Percentiles rank a stretch among this genome's conserved stretches.
These are phyloP conservation scores for Antrozous pallidus DNA, from an alignment of 2,797 vertebrate genomes.

Conservation along the genomic window DNA sequence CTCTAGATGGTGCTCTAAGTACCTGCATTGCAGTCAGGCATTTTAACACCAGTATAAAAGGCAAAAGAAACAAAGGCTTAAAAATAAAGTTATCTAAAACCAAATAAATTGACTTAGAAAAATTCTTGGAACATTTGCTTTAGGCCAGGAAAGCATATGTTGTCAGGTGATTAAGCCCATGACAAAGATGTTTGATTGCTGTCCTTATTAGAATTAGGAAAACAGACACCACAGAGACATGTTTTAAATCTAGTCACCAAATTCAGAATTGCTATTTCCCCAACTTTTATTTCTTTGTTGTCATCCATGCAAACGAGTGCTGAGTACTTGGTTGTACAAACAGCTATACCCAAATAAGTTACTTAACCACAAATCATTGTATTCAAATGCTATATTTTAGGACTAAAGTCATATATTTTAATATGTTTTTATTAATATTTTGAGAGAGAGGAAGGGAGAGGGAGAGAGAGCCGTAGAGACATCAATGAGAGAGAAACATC, in stretches of 20 bases:
- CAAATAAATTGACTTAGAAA: slow-evolving; percentile 27
- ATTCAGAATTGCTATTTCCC: slow-evolving; percentile 6
- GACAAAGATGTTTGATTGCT: slow-evolving; percentile 36
- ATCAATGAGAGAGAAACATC: too few species aligned
- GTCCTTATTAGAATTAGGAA: slow-evolving; percentile 37
- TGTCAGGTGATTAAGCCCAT: slow-evolving; percentile 50
- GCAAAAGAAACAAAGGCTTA: slow-evolving; percentile 25
- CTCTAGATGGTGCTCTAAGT: slow-evolving; percentile 85
- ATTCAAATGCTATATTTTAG: not conserved
- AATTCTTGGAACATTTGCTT: slow-evolving; percentile 34
- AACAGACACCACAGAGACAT: not conserved
- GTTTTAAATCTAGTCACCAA: not conserved
- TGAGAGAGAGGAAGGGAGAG: too few species aligned
- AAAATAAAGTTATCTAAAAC: slow-evolving; percentile 1
- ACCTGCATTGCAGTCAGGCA: slow-evolving; percentile 58
- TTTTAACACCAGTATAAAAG: slow-evolving; percentile 37
- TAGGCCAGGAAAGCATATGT: not conserved
- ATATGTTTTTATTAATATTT: too few species aligned
- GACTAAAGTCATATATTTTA: not conserved
- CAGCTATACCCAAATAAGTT: not conserved
- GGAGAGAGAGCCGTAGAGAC: too few species aligned
- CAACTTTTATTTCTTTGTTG: not conserved
- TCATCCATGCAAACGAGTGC: not conserved
- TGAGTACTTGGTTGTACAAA: not conserved
- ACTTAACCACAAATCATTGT: not conserved